Evolutionary conservation across 1,140 invertebrate species (phyloP).

Genomic region (Trypoxylus dichotomus): DNA sequence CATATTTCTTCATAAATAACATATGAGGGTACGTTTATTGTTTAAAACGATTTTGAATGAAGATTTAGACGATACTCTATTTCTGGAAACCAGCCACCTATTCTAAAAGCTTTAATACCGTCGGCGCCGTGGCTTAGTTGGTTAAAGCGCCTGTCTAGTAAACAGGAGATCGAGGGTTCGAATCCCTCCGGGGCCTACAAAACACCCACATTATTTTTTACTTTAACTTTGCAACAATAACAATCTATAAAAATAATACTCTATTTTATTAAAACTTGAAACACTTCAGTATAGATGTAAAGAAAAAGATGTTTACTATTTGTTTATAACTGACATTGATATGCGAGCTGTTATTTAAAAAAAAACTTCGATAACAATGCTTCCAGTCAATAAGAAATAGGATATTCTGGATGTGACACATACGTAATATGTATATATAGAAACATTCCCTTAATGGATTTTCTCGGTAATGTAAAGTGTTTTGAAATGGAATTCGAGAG

Average conservation of each 20-base stretch:
- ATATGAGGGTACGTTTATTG: no score
- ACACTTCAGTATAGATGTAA: background rate
- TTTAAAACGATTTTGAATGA: background rate
- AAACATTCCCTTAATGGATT: background rate
- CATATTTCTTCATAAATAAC: no score
- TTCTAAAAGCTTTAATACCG: background rate
- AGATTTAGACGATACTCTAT: background rate
- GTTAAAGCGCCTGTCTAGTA: conserved; percentile 63
- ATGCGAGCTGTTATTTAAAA: background rate
- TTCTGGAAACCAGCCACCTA: background rate
- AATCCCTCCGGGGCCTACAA: conserved; percentile 58
- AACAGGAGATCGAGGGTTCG: conserved; percentile 62
- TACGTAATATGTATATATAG: background rate
- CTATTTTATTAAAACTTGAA: background rate
- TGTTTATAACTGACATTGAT: background rate
- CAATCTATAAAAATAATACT: background rate
- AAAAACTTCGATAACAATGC: background rate
- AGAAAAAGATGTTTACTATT: background rate
- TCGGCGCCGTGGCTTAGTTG: conserved; percentile 57
- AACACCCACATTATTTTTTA: background rate
- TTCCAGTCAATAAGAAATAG: background rate
- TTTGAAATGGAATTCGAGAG: background rate
- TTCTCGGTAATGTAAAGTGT: background rate
- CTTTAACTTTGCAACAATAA: background rate
- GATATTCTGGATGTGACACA: background rate